Percentiles rank a stretch among this genome's conserved stretches.
phyloP scores from a whole-genome alignment of 2,113 vertebrate species.

The Antechinus flavipes region DNA sequence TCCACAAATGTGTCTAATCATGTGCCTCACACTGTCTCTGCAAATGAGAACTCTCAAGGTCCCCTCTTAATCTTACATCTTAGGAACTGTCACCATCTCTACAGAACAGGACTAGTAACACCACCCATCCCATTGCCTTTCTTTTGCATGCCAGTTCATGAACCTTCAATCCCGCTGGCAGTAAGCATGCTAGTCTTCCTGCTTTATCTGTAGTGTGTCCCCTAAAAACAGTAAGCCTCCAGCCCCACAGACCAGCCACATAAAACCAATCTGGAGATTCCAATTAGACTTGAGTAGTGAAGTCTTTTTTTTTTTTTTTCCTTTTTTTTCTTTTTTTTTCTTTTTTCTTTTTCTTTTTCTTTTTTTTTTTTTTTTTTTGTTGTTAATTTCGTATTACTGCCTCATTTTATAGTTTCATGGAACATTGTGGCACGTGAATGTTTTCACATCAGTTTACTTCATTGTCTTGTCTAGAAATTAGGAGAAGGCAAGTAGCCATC shows the following conservation, averaged over 20 bases:
- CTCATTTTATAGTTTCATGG: constrained; percentile 33
- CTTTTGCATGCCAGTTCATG: constrained; percentile 52
- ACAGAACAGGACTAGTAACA: constrained; percentile 20
- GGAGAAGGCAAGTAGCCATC: background rate
- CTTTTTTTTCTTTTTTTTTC: constrained; percentile 12
- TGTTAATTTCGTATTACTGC: constrained; percentile 26
- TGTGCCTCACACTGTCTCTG: constrained; percentile 53
- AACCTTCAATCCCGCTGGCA: constrained; percentile 27
- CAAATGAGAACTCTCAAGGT: constrained; percentile 49
- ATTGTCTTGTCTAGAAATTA: constrained; percentile 47
- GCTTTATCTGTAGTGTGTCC: constrained; percentile 45
- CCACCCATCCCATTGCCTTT: constrained; percentile 19
- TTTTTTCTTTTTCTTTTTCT: constrained; percentile 3
- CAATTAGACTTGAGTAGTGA: constrained; percentile 4
- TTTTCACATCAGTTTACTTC: constrained; percentile 32
- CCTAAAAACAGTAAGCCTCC: constrained; percentile 39
- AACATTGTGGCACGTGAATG: background rate
- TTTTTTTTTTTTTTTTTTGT: constrained; percentile 36
- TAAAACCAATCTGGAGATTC: constrained; percentile 8
- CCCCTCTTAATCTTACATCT: constrained; percentile 66
- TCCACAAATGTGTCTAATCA: constrained; percentile 49
- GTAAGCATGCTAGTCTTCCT: constrained; percentile 41
- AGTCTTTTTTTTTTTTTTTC: constrained; percentile 26
- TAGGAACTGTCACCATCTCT: constrained; percentile 39
- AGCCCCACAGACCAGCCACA: background rate